These are phyloP conservation scores for Listronotus oregonensis DNA, from an alignment of 1,140 invertebrate genomes.

Conservation along the genomic window DNA sequence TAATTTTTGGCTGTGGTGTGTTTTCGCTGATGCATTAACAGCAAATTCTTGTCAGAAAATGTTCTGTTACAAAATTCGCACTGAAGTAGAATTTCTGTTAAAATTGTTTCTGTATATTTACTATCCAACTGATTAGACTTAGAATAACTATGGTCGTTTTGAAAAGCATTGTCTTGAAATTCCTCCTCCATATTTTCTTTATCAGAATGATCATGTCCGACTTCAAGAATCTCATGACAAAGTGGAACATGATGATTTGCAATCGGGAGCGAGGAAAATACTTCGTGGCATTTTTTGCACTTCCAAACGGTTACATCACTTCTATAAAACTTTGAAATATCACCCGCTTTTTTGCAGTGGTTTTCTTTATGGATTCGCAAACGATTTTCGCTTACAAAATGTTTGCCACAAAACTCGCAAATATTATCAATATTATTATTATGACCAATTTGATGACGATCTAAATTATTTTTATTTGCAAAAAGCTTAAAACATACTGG, in stretches of 20 bases:
- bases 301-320: slow-evolving; percentile 55
- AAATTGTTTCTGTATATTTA: slow-evolving; percentile 46
- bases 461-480: slow-evolving; percentile 51
- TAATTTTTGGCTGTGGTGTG: slow-evolving; percentile 62
- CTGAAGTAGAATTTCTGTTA: slow-evolving; percentile 58
- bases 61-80: slow-evolving; percentile 65
- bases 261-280: slow-evolving; percentile 47
- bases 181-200: slow-evolving; percentile 3
- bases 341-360: slow-evolving; percentile 55
- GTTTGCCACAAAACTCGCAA: slow-evolving; percentile 54
- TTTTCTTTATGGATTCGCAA: slow-evolving; percentile 55
- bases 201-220: neutral
- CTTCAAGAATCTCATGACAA: slow-evolving; percentile 41
- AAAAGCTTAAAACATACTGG: slow-evolving; percentile 52
- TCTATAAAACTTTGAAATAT: slow-evolving; percentile 54
- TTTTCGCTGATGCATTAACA: slow-evolving; percentile 58
- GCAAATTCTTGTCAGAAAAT: slow-evolving; percentile 58
- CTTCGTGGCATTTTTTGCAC: slow-evolving; percentile 53
- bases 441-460: slow-evolving; percentile 50
- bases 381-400: slow-evolving; percentile 54
- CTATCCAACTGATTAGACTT: neutral
- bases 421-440: slow-evolving; percentile 45
- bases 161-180: neutral
- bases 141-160: neutral
- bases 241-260: slow-evolving; percentile 41